A percentile compares a stretch with the other conserved stretches of the same genome.
Conservation (phyloP, 2,113 vertebrate genomes). For the Pelodiscus sinensis region DNA sequence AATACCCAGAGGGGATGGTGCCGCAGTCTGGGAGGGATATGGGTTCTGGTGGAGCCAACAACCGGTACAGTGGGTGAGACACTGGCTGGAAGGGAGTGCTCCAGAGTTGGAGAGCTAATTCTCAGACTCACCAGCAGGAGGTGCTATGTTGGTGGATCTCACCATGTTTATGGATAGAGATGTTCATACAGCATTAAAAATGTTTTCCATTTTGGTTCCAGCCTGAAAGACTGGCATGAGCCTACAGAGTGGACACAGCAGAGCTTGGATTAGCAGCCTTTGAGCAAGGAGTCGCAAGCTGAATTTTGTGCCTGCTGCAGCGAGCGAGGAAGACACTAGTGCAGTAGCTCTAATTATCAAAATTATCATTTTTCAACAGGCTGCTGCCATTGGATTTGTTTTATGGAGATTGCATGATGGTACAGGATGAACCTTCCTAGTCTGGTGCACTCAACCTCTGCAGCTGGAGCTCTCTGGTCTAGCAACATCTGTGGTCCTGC, state of each 20-base stretch:
- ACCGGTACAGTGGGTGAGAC: no score
- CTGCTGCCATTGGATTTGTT: not conserved
- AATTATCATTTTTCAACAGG: not conserved
- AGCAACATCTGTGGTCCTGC: no score
- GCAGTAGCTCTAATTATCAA: not conserved
- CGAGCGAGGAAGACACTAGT: not conserved
- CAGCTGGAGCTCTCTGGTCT: no score
- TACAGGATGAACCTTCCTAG: no score
- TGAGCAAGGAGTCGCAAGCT: not conserved
- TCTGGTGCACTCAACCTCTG: no score
- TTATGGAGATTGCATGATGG: not conserved
- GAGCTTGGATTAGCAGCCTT: not conserved
- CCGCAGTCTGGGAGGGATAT: no score
- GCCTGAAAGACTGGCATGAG: not conserved
- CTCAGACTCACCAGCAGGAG: no score
- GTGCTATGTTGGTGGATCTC: no score
- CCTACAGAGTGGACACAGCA: not conserved
- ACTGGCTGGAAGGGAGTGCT: no score
- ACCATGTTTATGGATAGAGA: not conserved
- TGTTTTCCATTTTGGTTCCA: not conserved
- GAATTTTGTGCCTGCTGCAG: not conserved
- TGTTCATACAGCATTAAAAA: not conserved
- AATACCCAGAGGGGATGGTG: no score
- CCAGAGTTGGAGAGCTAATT: no score
- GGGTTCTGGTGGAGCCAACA: no score